Base-by-base conservation (phyloP, 2,888 invertebrate species). In the Teleogryllus oceanicus region DNA sequence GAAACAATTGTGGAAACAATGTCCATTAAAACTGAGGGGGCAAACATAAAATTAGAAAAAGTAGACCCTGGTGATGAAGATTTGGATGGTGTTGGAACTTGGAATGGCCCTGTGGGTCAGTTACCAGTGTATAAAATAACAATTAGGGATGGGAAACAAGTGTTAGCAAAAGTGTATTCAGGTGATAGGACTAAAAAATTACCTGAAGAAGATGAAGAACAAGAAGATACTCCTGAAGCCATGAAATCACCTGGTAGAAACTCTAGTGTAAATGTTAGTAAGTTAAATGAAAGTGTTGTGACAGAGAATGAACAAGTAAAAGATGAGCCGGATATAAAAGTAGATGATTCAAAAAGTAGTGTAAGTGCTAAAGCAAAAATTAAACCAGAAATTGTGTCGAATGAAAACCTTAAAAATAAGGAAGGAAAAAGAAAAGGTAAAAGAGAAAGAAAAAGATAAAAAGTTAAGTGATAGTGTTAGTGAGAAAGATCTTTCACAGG, bases 61-160 rank as follows among this genome's bases (percentile, higher is more conserved):
- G 75, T 51, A 18, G 49, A 24, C 20, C 74, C 81, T 18, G 79
- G 74, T 4, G 82, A 81, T 49, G 81, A 77, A 50, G 78, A 78
- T 11, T 51, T 76, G 13, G 82, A 80, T 77, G 82, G 81, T 80
- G 78, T 77, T 13, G 78, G 74, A 75, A 79, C 79, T 49, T 76
- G 80, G 75, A 80, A 82, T 62, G 80, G 76, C 21, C 80, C 80
- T 18, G 20, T 77, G 13, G 82, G 81, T 49, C 84, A 84, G 8
- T 85, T 86, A 78, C 87, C 87, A 11, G 85, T 87, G 84, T 90
- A 90, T 84, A 94, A 93, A 88, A 91, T 93, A 83, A 90, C 92
- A 62, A 88, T 93, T 81, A 92, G 92, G 85, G 93, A 94, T 87
- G 93, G 92, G 20, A 93, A 93, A 87, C 92, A 93, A 86, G 89